These are phyloP conservation scores for Gila orcuttii DNA, from an alignment of 2,113 vertebrate genomes.

Conservation along the genomic window DNA sequence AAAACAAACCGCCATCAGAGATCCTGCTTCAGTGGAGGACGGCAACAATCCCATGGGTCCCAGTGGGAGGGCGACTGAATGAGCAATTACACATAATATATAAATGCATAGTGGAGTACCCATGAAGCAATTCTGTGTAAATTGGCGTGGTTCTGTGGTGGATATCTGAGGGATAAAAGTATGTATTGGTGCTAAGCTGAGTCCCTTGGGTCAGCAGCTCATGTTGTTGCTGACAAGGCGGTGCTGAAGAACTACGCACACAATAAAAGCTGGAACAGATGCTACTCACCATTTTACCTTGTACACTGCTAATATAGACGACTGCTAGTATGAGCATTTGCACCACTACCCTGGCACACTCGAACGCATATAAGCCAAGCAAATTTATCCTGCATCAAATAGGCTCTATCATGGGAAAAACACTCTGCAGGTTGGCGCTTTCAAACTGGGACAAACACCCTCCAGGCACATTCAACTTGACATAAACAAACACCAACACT, in stretches of 20 bases:
- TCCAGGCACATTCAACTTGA: slow-evolving; percentile 36
- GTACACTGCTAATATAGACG: not conserved
- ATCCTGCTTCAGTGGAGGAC: not conserved
- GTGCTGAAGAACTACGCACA: not conserved
- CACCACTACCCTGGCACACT: slow-evolving; percentile 5
- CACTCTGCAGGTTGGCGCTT: not conserved
- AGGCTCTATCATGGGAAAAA: slow-evolving; percentile 32
- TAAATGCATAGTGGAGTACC: slow-evolving; percentile 25
- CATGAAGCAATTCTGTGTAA: slow-evolving; percentile 15
- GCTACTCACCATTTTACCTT: slow-evolving; percentile 15
- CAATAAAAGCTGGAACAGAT: slow-evolving; percentile 35
- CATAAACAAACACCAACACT: slow-evolving; percentile 12
- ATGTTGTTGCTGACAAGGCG: slow-evolving; percentile 11
- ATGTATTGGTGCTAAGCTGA: not conserved
- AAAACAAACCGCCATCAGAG: slow-evolving; percentile 6
- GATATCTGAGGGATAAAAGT: not conserved
- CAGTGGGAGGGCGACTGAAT: slow-evolving; percentile 21
- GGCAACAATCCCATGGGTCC: not conserved
- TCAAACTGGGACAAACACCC: slow-evolving; percentile 43
- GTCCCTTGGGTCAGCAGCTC: slow-evolving; percentile 17
- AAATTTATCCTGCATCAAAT: slow-evolving; percentile 33
- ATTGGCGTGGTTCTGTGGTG: not conserved
- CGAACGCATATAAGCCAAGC: not conserved
- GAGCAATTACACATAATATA: slow-evolving; percentile 39
- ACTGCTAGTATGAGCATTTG: no score